Base-by-base conservation (phyloP, 2,797 vertebrate genomes). In the Sebastiscus tertius region DNA sequence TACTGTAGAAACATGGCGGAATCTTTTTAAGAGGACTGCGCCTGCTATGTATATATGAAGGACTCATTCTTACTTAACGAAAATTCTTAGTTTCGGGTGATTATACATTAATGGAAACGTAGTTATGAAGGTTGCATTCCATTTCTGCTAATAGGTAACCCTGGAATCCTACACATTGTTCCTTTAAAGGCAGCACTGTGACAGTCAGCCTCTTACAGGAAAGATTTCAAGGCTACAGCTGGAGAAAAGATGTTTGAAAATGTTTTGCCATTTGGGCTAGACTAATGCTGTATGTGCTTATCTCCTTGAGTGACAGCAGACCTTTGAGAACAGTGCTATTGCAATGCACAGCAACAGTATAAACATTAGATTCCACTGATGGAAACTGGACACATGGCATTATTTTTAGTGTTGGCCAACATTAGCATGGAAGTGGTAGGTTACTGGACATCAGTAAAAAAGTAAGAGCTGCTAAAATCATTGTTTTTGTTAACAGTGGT, bases 1-100 rank as follows among this genome's bases (percentile, higher is more conserved):
- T 49, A 49, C 46, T 49, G 46, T 18, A 20, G 46, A 49, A 49
- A 49, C 18, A 49, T 49, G 18, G 18, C 1, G 8, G 46, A 20
- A 8, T 49, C 46, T 20, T 8, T 49, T 49, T 0, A 49, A 49
- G 46, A 20, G 46, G 1, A 49, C 18, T 18, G 24, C 7, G 8
- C 46, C 20, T 8, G 18, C 46, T 49, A 49, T 49, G 46, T 49
- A 49, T 18, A 49, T 49, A 4, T 20, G 18, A 49, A 49, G 16
- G 46, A 0, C 46, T 0, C 18, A 49, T 49, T 49, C 42, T 49
- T 0, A 42, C 0, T 14, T 49, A 18, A 49, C 0, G 6, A 49
- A 49, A 49, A 46, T 46, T 20, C 1, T 0, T 49, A 49, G 46
- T 49, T 49, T 8, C 0, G 16, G 46, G 18, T 49, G 18, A 49